These are phyloP conservation scores for Caenorhabditis sulstoni DNA, from an alignment of 2,888 invertebrate genomes.

Conservation along the genomic window DNA sequence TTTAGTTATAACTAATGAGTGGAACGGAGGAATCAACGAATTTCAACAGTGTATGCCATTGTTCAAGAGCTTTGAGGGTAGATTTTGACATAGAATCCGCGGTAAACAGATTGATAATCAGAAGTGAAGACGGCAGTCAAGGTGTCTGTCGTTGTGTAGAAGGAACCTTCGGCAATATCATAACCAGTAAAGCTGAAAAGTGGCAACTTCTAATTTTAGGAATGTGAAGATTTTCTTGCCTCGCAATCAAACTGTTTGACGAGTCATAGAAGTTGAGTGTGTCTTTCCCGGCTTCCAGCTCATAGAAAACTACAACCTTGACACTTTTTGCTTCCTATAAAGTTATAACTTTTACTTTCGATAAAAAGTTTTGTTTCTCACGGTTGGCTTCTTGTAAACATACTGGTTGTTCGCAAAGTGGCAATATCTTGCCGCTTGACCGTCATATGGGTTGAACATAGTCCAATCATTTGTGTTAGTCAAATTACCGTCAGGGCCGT, in stretches of 20 bases:
- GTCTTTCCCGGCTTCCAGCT: constrained; percentile 40
- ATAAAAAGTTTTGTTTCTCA: neutral
- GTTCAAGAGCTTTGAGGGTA: neutral
- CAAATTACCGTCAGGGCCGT: constrained; percentile 2
- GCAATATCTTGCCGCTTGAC: constrained; percentile 29
- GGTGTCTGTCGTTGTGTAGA: neutral
- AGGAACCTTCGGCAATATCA: constrained; percentile 19
- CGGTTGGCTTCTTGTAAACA: neutral
- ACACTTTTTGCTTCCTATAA: constrained; percentile 1
- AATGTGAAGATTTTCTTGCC: neutral
- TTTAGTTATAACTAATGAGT: too few relatives aligned
- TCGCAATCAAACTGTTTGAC: constrained; percentile 26
- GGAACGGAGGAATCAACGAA: neutral
- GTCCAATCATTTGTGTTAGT: constrained; percentile 4
- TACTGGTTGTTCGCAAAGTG: constrained; percentile 30
- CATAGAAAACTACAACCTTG: constrained; percentile 20
- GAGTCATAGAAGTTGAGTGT: constrained; percentile 34
- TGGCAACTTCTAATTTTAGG: neutral
- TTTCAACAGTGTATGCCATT: neutral
- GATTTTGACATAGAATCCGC: constrained; percentile 26
- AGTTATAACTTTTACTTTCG: neutral
- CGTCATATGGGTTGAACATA: neutral
- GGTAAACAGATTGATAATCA: constrained; percentile 24
- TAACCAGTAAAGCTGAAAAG: constrained; percentile 25
- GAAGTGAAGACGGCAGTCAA: constrained; percentile 19